These are phyloP conservation scores for Nanorana parkeri DNA, from an alignment of 2,113 vertebrate species.

Conservation along the genomic window DNA sequence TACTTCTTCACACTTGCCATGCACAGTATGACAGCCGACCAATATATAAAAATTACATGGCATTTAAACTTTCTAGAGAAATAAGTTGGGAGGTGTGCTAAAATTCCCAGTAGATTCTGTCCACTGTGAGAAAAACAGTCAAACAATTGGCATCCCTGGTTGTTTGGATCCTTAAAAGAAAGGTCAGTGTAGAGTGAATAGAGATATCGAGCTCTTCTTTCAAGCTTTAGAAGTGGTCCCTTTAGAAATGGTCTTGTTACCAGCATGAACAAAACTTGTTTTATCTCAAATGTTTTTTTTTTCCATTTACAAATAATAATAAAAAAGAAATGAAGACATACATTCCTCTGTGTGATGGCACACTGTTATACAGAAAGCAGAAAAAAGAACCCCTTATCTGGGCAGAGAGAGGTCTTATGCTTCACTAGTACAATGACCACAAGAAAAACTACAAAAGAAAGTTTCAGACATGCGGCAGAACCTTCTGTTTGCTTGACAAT, in stretches of 20 bases:
- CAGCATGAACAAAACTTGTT: conserved; percentile 47
- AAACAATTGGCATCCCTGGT: conserved; percentile 45
- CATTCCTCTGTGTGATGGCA: conserved; percentile 34
- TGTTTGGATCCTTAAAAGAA: conserved; percentile 53
- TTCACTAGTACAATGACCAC: neutral
- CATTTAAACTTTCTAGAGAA: conserved; percentile 11
- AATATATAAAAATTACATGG: conserved; percentile 14
- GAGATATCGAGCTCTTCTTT: conserved; percentile 50
- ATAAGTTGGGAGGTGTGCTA: conserved; percentile 41
- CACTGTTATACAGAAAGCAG: conserved; percentile 25
- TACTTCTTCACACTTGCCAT: neutral
- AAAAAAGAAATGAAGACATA: conserved; percentile 32
- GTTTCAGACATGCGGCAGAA: conserved; percentile 13
- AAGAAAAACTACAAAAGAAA: conserved; percentile 16
- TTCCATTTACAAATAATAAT: conserved; percentile 35
- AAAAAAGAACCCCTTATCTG: conserved; percentile 11
- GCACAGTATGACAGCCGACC: conserved; percentile 19
- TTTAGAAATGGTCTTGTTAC: conserved; percentile 53
- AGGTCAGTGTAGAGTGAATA: conserved; percentile 42
- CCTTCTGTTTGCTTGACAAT: conserved; percentile 12
- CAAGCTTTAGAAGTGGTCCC: conserved; percentile 53
- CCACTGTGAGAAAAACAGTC: conserved; percentile 38
- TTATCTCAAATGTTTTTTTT: conserved; percentile 48
- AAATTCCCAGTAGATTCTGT: conserved; percentile 35
- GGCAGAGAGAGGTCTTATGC: neutral